phyloP scores from a whole-genome alignment of 1,140 invertebrate species.

The Leptinotarsa lineolata region DNA sequence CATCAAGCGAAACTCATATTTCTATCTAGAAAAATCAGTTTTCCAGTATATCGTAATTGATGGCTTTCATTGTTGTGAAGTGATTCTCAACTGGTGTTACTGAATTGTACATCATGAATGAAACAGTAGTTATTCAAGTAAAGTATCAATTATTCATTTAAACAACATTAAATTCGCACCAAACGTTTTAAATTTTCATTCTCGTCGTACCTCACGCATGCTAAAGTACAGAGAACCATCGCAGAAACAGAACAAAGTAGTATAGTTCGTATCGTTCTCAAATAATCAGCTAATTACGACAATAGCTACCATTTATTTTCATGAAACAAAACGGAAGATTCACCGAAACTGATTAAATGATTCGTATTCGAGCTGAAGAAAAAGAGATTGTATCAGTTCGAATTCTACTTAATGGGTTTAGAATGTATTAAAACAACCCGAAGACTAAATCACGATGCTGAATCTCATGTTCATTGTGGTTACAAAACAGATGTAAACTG shows the following conservation, averaged over 20 bases:
- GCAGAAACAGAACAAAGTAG: not conserved
- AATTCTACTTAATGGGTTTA: conserved; percentile 19
- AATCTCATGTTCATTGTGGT: conserved; percentile 19
- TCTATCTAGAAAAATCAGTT: not conserved
- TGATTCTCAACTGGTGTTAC: not conserved
- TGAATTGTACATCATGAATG: not conserved
- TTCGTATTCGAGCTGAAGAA: conserved; percentile 19
- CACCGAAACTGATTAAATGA: conserved; percentile 24
- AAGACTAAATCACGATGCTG: conserved; percentile 25
- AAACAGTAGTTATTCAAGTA: not conserved
- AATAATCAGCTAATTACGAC: conserved; percentile 24
- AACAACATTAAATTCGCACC: not conserved
- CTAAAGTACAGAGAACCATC: not conserved
- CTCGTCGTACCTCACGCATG: not conserved
- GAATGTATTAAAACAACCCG: conserved; percentile 29
- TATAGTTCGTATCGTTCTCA: conserved; percentile 7
- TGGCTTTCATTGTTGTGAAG: not conserved
- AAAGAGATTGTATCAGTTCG: conserved; percentile 21
- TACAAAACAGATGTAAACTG: conserved; percentile 20
- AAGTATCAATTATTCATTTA: not conserved
- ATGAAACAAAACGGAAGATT: conserved; percentile 25
- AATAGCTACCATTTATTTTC: conserved; percentile 26
- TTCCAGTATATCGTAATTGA: not conserved
- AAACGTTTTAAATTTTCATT: not conserved
- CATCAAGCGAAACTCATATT: no score